These are phyloP conservation scores for Cremastinae sp. DNA, from an alignment of 2,888 invertebrate genomes.

Conservation along the genomic window DNA sequence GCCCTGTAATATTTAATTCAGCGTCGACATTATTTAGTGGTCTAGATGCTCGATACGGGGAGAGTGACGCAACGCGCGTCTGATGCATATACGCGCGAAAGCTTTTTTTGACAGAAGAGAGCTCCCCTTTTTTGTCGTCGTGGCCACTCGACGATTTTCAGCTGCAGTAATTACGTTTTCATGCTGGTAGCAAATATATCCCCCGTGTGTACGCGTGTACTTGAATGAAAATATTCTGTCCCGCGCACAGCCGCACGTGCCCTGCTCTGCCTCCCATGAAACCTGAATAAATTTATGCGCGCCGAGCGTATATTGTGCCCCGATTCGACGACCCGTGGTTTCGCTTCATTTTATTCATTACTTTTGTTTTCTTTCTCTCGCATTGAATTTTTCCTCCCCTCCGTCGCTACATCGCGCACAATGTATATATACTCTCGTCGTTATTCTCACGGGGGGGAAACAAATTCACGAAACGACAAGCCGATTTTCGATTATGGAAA, in stretches of 20 bases:
- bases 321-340: conserved; percentile 8
- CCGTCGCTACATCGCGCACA: no score
- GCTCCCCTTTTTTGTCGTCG: background rate
- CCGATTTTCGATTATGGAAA: no score
- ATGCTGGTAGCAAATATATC: conserved; percentile 30
- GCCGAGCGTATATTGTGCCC: background rate
- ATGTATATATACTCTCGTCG: no score
- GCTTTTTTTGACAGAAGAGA: no score
- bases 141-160: conserved; percentile 33
- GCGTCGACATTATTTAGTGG: no score
- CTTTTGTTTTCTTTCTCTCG: background rate
- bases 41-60: no score
- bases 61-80: background rate
- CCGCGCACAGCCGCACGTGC: conserved; percentile 27
- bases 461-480: no score
- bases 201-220: background rate
- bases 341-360: background rate
- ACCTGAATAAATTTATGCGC: conserved; percentile 9
- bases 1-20: no score
- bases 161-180: conserved; percentile 20
- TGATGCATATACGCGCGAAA: background rate
- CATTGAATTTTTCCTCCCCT: no score
- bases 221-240: conserved; percentile 34
- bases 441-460: no score
- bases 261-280: conserved; percentile 1